These are phyloP conservation scores for Oryzias dopingdopingensis DNA, from an alignment of 2,797 vertebrate genomes.

Conservation along the genomic window DNA sequence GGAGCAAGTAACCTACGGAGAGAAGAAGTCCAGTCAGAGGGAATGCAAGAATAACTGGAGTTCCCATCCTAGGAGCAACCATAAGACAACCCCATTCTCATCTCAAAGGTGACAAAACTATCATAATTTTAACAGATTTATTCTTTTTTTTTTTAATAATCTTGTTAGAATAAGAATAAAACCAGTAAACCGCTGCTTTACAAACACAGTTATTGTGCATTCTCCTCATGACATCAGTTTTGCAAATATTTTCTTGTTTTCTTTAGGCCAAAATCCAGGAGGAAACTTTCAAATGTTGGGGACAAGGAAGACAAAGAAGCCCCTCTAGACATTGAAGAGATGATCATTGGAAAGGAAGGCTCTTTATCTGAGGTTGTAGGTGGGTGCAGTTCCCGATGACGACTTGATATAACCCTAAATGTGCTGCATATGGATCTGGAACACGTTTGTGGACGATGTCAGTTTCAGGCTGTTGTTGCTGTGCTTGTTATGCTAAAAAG, in stretches of 20 bases:
- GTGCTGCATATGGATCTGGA: neutral
- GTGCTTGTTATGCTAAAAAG: no score
- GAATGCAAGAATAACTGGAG: conserved; percentile 13
- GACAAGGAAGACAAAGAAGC: conserved; percentile 23
- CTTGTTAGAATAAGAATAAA: neutral
- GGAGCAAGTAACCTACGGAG: conserved; percentile 14
- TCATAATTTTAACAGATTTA: neutral
- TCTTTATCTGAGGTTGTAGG: conserved; percentile 53
- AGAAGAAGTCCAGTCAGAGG: conserved; percentile 3
- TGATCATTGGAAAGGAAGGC: conserved; percentile 30
- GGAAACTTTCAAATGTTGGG: conserved; percentile 4
- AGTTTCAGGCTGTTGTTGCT: neutral
- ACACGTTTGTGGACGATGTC: neutral
- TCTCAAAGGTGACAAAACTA: conserved; percentile 38
- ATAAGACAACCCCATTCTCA: neutral
- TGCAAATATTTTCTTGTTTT: neutral
- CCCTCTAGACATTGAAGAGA: conserved; percentile 32
- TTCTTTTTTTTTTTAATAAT: no score
- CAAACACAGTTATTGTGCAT: neutral
- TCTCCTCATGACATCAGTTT: neutral
- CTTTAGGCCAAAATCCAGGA: conserved; percentile 31
- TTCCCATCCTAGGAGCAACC: conserved; percentile 19
- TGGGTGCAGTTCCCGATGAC: conserved; percentile 24
- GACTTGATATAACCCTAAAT: neutral
- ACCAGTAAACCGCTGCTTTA: neutral